Evolutionary conservation across 2,888 invertebrate species (phyloP), one percentile per base, ranked within the genome.

Genomic region (Lamellibrachia satsuma): DNA sequence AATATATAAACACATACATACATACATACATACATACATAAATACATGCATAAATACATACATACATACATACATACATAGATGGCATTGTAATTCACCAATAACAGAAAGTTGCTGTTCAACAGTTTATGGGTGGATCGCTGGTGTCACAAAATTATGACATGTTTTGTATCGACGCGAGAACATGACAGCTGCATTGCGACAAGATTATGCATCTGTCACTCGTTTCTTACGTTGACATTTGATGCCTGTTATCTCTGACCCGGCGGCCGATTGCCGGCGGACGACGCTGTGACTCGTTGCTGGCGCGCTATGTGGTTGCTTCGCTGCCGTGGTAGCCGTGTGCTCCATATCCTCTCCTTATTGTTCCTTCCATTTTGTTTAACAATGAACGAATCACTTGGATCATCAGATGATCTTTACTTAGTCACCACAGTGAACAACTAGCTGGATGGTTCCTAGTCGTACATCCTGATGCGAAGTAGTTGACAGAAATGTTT

Each of bases 141-240:
- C n/a, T 75, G 75, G 75, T 75, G 75, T 22, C 75, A 75, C 75
- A 75, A 15, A 75, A 75, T 75, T 75, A 75, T 75, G 75, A 75
- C 75, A n/a, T 75, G 75, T 75, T 75, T 75, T 75, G 75, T 75
- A n/a, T 22, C 75, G 75, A 15, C 75, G 75, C 75, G 11, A n/a
- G 75, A 3, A 22, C 11, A 75, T 75, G 75, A 75, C 75, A 75
- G 75, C 75, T 75, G 75, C 75, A 22, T n/a, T 75, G 75, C 75
- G 75, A 75, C 75, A 75, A 75, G 75, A 75, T 75, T 75, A 75
- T 75, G 75, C 75, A n/a, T 75, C 75, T 15, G 75, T 75, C 75
- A 75, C 22, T 75, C 75, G 75, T 75, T 22, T 75, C 75, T 75
- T 75, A 75, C 2, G 11, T 75, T 75, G 75, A 75, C 75, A 75